Evolutionary conservation across 2,797 vertebrate genomes (phyloP).

Genomic region (Squalus acanthias): DNA sequence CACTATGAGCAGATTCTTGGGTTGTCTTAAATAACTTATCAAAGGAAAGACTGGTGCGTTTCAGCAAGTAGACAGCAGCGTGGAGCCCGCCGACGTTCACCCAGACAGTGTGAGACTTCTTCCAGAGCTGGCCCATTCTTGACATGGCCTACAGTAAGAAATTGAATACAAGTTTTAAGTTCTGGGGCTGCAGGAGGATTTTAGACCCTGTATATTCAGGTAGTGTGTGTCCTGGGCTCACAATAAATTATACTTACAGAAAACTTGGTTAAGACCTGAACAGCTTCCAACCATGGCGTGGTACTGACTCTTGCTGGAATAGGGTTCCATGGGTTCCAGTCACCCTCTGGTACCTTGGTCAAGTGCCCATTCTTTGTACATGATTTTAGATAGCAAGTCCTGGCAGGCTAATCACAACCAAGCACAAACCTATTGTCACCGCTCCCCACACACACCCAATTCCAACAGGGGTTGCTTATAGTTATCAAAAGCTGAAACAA

Average conservation of each 20-base stretch:
- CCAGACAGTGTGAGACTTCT: slow-evolving; percentile 81
- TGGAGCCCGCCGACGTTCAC: slow-evolving; percentile 92
- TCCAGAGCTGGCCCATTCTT: slow-evolving; percentile 81
- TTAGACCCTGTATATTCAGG: neutral
- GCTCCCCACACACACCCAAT: no score
- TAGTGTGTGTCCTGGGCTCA: no score
- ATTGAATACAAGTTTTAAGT: neutral
- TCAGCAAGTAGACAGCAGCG: slow-evolving; percentile 86
- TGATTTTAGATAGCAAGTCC: neutral
- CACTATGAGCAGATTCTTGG: slow-evolving; percentile 52
- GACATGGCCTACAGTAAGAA: slow-evolving; percentile 70
- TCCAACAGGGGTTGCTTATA: neutral
- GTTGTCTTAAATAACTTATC: slow-evolving; percentile 50
- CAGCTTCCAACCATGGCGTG: neutral
- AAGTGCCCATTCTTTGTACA: neutral
- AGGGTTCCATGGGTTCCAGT: neutral
- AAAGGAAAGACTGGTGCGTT: slow-evolving; percentile 62
- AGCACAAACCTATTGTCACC: neutral
- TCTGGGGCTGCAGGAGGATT: neutral
- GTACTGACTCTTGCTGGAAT: neutral
- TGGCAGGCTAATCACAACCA: neutral
- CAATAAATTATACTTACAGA: neutral
- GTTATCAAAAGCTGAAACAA: neutral
- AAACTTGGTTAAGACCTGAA: neutral
- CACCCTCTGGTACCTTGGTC: neutral